Conservation (phyloP, 1,140 invertebrate species). For the Potamilus streckersoni region DNA sequence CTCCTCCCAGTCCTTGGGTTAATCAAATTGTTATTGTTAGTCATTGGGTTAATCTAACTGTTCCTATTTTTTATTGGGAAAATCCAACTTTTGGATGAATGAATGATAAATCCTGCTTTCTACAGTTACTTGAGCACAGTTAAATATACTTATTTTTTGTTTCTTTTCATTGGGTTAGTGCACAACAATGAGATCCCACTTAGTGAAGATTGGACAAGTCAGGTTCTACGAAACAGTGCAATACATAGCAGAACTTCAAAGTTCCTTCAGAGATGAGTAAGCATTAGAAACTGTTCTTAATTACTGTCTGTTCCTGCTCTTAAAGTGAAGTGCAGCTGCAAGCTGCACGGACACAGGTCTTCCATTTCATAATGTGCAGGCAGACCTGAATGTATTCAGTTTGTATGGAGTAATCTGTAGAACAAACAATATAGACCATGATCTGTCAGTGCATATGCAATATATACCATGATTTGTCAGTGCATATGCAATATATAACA, state of each 20-base stretch:
- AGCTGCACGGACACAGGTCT: slow-evolving; percentile 2
- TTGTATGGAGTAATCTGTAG: neutral
- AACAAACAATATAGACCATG: slow-evolving; percentile 1
- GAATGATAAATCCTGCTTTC: neutral
- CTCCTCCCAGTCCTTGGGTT: no score
- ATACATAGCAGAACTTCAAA: slow-evolving; percentile 43
- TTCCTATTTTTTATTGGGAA: no score
- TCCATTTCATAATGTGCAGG: neutral
- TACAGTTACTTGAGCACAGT: neutral
- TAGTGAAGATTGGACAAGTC: slow-evolving; percentile 55
- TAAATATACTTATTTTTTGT: neutral
- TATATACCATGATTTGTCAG: no score
- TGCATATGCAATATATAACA: no score
- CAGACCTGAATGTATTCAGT: neutral
- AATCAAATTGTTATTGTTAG: no score
- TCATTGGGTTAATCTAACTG: no score
- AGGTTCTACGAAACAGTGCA: slow-evolving; percentile 44
- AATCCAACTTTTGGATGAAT: no score
- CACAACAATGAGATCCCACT: slow-evolving; percentile 38
- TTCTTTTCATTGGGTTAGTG: slow-evolving; percentile 32
- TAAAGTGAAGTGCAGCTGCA: neutral
- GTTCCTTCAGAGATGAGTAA: slow-evolving; percentile 27
- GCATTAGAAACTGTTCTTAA: slow-evolving; percentile 1
- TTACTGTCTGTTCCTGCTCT: neutral
- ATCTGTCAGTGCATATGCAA: no score